Evolutionary conservation across 2,888 invertebrate species (phyloP), one percentile per base, ranked within the genome.

Genomic region (Melanargia galathea): DNA sequence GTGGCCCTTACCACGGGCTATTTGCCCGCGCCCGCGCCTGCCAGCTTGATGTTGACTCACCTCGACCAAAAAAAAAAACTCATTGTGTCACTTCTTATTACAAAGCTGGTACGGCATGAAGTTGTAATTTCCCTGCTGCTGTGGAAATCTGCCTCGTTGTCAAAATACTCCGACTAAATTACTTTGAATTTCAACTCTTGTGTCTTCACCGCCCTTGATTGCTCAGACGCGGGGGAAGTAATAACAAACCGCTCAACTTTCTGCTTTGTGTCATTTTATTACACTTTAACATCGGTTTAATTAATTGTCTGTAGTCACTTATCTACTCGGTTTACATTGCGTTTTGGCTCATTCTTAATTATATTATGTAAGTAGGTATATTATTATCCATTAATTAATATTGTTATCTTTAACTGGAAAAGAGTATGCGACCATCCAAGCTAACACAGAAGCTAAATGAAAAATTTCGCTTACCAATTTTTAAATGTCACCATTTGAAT

Each of bases 81-180:
- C 84, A 88, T 87, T 89, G 87, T 87, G 82, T 77, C 78, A 81
- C 82, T 81, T 83, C 83, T 83, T 83, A 83, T 79, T 81, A 83
- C 78, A 84, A 82, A 83, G 74, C 79, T 72, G 75, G 76, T 75
- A 81, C 74, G 74, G 76, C 78, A 79, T 78, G 76, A 80, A 83
- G 70, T 83, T 82, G 79, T 84, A 82, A 86, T 83, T 84, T 82
- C 77, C 78, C 76, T 75, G 74, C 74, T 79, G 76, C 75, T 79
- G 83, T 83, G 81, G 80, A 81, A 74, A 82, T 76, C 75, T 72
- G 73, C 75, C 74, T 74, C 71, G 75, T 78, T 80, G 78, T 76
- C 73, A 77, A 73, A 77, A 64, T 73, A 71, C 70, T 73, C 65
- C 58, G 48, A 48, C 57, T 46, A 58, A 67, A 63, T 67, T 49